These are phyloP conservation scores for Pseudoatta argentina DNA, from an alignment of 1,140 invertebrate genomes.

Conservation along the genomic window DNA sequence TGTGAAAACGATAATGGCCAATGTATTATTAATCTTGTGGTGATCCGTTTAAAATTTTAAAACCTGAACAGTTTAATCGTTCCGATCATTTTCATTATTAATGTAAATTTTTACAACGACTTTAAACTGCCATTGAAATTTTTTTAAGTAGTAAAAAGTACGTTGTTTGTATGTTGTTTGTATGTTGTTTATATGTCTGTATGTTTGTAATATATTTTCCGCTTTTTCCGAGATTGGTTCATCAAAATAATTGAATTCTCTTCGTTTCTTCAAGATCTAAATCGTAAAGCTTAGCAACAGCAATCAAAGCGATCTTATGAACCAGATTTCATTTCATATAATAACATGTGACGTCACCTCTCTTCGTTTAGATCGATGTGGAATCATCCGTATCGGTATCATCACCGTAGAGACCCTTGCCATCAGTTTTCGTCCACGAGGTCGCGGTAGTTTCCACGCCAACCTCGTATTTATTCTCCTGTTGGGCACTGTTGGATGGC, in stretches of 20 bases:
- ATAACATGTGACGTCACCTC: background rate
- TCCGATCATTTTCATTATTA: background rate
- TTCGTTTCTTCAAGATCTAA: background rate
- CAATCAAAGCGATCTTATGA: background rate
- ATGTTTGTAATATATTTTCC: background rate
- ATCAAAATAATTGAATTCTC: background rate
- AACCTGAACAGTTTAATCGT: background rate
- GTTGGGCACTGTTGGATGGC: constrained; percentile 69
- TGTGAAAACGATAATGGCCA: background rate
- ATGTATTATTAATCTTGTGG: background rate
- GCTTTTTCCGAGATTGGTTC: background rate
- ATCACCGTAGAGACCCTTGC: constrained; percentile 72
- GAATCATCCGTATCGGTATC: constrained; percentile 82
- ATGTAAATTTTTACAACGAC: background rate
- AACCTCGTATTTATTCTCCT: constrained; percentile 76
- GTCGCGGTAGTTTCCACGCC: constrained; percentile 73
- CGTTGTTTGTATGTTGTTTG: too few relatives aligned
- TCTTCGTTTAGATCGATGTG: constrained; percentile 80
- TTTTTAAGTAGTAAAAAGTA: background rate
- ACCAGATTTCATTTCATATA: background rate
- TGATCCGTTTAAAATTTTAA: background rate
- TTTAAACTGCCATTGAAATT: background rate
- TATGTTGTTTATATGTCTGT: background rate
- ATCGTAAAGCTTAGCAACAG: background rate
- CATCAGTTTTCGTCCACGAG: constrained; percentile 73